These are phyloP conservation scores for Marasmarcha lunaedactyla DNA, from an alignment of 2,888 invertebrate genomes.

Conservation along the genomic window DNA sequence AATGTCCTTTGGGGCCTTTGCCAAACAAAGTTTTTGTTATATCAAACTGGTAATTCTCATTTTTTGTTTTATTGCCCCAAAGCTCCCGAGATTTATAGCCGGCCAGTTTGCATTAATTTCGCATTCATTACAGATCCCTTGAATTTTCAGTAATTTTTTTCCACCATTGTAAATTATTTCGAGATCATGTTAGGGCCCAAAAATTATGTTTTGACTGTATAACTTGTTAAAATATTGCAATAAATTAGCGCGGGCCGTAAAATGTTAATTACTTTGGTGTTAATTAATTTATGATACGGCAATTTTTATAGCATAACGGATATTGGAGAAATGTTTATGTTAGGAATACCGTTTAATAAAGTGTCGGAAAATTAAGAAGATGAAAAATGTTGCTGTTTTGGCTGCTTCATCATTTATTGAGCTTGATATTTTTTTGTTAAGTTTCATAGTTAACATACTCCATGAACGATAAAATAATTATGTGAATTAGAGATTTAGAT, in stretches of 20 bases:
- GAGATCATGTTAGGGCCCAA: not conserved
- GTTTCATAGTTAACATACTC: no score
- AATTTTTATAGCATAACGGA: slow-evolving; percentile 1
- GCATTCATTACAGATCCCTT: slow-evolving; percentile 57
- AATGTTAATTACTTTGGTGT: not conserved
- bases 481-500: no score
- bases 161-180: slow-evolving; percentile 10
- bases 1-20: slow-evolving; percentile 45
- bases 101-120: slow-evolving; percentile 64
- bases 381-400: no score
- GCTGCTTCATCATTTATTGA: no score
- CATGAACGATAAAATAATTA: no score
- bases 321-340: not conserved
- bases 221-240: not conserved
- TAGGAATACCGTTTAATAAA: not conserved
- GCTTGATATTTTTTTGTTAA: no score
- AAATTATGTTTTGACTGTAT: slow-evolving; percentile 1
- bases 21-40: slow-evolving; percentile 62
- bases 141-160: slow-evolving; percentile 40
- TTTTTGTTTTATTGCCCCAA: slow-evolving; percentile 63
- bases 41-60: slow-evolving; percentile 60
- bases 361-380: no score
- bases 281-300: not conserved
- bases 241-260: not conserved
- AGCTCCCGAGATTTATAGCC: slow-evolving; percentile 57